Evolutionary conservation across 2,888 invertebrate species (phyloP), one percentile per base, ranked within the genome.

Genomic region (Phrixothrix hirtus): DNA sequence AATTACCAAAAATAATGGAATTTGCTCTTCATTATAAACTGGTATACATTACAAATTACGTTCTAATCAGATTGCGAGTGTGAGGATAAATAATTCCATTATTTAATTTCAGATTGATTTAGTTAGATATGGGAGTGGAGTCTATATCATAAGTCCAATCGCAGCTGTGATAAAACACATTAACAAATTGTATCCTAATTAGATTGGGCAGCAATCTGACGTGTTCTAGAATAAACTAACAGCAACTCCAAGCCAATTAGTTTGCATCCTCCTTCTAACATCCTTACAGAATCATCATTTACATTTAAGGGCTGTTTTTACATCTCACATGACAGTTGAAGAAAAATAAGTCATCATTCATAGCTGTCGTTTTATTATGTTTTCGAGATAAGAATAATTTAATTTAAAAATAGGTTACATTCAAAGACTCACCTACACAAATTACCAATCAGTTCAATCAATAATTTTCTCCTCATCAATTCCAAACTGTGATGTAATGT

Each of bases 151-250:
- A 68, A 72, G 70, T 73, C 70, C 73, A 74, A 74, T 74, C 73
- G 73, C 68, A 73, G 71, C 68, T 64, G 66, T 67, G 73, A 75
- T 75, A 75, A 74, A 75, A 75, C 73, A 72, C 75, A 76, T 76
- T 75, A 76, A 76, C 75, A 75, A 76, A 76, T 76, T 76, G 76
- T 75, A 67, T 74, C 68, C 73, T 75, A 75, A 76, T 76, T 75
- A 73, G 72, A 75, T 75, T 74, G 73, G 74, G 72, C 74, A 74
- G 74, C 75, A 74, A 75, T 76, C 75, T 75, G 75, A 74, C 74
- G 71, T 71, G 73, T 71, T 70, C 68, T 67, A 65, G 65, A 69
- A 67, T 65, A 67, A 55, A 66, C 69, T 70, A 70, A 67, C 67
- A 63, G 68, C 65, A 61, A 63, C 63, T 63, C 66, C 65, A 43